Conservation (phyloP, 2,888 invertebrate genomes). For the Hemistola chrysoprasaria region DNA sequence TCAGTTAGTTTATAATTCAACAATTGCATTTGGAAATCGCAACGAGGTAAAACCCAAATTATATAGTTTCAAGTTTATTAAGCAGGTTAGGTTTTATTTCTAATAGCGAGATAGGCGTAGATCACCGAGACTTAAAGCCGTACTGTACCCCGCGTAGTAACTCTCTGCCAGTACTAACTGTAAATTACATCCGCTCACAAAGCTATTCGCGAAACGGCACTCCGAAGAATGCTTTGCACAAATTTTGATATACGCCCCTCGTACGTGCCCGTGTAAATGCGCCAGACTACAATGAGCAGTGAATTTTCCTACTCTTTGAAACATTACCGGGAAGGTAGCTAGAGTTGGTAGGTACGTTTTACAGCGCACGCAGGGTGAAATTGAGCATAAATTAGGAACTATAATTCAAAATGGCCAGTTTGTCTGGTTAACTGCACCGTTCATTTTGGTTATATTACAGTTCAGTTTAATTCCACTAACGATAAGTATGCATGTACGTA, state of each 20-base stretch:
- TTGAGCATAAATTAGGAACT: conserved; percentile 31
- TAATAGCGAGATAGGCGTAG: conserved; percentile 10
- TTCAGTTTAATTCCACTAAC: conserved; percentile 22
- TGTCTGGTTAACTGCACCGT: conserved; percentile 29
- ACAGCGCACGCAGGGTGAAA: conserved; percentile 11
- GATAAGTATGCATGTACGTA: conserved; percentile 5
- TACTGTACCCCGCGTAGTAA: conserved; percentile 22
- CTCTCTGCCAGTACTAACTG: conserved; percentile 31
- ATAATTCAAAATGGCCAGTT: conserved; percentile 28
- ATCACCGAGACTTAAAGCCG: conserved; percentile 14
- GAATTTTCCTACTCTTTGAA: conserved; percentile 32
- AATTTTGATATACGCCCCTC: conserved; percentile 39
- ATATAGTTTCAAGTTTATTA: not conserved
- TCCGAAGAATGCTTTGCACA: conserved; percentile 37
- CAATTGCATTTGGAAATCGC: conserved; percentile 4
- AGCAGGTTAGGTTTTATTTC: not conserved
- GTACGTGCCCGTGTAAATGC: conserved; percentile 30
- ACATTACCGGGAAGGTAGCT: conserved; percentile 23
- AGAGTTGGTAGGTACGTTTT: conserved; percentile 20
- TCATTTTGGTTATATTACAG: conserved; percentile 31
- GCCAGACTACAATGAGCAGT: conserved; percentile 24
- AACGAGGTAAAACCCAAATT: not conserved
- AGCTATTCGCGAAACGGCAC: conserved; percentile 35
- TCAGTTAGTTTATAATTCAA: conserved; percentile 6
- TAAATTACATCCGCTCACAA: conserved; percentile 39